Evolutionary conservation across 2,113 vertebrate genomes (phyloP).

Genomic region (Physeter macrocephalus): DNA sequence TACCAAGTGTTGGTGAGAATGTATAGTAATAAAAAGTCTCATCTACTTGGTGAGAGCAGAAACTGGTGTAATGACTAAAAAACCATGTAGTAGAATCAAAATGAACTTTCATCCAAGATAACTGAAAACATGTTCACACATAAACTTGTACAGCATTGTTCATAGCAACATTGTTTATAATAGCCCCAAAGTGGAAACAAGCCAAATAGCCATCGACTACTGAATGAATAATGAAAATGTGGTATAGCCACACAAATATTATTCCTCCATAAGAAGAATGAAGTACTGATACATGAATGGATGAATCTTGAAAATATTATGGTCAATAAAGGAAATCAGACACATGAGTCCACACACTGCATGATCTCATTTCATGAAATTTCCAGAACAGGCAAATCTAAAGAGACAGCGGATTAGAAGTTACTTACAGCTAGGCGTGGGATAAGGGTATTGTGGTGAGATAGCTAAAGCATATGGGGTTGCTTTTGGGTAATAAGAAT

Average conservation of each 20-base stretch:
- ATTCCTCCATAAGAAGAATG: background rate
- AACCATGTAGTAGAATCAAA: background rate
- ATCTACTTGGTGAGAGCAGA: background rate
- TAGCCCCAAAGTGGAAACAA: background rate
- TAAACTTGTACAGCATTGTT: background rate
- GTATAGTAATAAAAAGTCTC: background rate
- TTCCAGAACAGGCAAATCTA: background rate
- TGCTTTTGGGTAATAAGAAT: background rate
- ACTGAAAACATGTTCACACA: background rate
- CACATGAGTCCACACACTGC: background rate
- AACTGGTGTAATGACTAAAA: background rate
- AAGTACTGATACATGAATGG: background rate
- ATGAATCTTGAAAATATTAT: background rate
- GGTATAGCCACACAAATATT: background rate
- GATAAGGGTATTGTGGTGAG: background rate
- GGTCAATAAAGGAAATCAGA: background rate
- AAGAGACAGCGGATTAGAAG: background rate
- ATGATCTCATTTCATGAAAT: background rate
- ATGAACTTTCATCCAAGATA: background rate
- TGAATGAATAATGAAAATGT: background rate
- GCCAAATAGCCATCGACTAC: background rate
- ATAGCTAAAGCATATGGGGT: background rate
- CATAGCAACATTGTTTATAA: background rate
- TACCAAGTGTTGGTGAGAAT: background rate
- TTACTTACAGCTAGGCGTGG: background rate